Conservation (phyloP, 2,113 vertebrate species). For the Myrmecophaga tridactyla region DNA sequence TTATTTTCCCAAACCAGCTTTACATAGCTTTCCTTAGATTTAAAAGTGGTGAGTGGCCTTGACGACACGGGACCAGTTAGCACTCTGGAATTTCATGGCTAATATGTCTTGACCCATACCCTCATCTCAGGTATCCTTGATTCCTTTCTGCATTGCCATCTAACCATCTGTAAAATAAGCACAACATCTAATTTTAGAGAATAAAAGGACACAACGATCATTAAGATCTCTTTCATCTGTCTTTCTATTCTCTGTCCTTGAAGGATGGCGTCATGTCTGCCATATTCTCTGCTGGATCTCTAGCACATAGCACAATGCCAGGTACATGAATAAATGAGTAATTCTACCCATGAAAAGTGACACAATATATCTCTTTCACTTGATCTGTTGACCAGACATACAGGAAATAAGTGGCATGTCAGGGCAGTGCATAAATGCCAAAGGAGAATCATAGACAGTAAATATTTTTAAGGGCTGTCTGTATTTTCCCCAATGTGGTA, state of each 20-base stretch:
- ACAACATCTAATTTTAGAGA: not conserved
- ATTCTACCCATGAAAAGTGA: not conserved
- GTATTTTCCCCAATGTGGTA: not conserved
- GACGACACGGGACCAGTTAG: not conserved
- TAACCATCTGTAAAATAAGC: not conserved
- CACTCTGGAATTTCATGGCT: not conserved
- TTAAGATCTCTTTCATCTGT: not conserved
- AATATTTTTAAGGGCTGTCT: not conserved
- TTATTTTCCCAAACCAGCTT: not conserved
- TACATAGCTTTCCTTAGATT: not conserved
- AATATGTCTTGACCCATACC: not conserved
- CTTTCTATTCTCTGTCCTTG: not conserved
- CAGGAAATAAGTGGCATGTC: not conserved
- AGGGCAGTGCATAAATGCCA: not conserved
- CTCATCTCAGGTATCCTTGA: not conserved
- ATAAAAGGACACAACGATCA: not conserved
- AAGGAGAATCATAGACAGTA: not conserved
- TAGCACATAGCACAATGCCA: not conserved
- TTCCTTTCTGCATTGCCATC: not conserved
- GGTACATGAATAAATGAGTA: not conserved
- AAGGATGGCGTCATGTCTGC: not conserved
- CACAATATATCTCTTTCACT: not conserved
- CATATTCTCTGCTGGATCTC: fast-evolving
- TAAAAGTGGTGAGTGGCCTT: not conserved
- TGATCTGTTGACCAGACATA: not conserved